Evolutionary conservation across 2,888 invertebrate genomes (phyloP), one percentile per base, ranked within the genome.

Genomic region (Leptinotarsa haldemani): DNA sequence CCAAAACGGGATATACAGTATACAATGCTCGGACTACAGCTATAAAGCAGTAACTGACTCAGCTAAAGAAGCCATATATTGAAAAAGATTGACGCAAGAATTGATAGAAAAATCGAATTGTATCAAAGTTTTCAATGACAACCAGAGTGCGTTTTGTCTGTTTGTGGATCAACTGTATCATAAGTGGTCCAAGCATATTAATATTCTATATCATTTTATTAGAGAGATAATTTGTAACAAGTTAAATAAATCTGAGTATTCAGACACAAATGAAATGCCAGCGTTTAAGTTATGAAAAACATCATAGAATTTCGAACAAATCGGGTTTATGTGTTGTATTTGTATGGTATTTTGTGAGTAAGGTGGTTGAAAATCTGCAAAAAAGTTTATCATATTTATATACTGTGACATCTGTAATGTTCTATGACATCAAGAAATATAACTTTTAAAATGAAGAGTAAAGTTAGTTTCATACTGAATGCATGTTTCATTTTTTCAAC

Each of bases 31-130:
- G n/a, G n/a, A n/a, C n/a, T n/a, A n/a, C n/a, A n/a, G n/a, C n/a
- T n/a, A n/a, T n/a, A n/a, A n/a, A n/a, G n/a, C n/a, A n/a, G n/a
- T 82, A 61, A 67, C 79, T 13, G 82, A 83, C 40, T 81, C 79
- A 30, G 65, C 79, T 56, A 81, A 78, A 70, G 81, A 83, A 64
- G 79, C 78, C 5, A 68, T 73, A 22, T 77, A 77, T 70, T 69
- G 72, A 4, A n/a, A 18, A 20, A 20, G 13, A 13, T 7, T 53
- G 53, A 12, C 22, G 5, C 1, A 9, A 18, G 20, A 53, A 53
- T 18, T 20, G 3, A 53, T 13, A 20, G 53, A 12, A 0, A 22
- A 9, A 3, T n/a, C 52, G n/a, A 18, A 18, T 18, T 18, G n/a
- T 53, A 18, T 53, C n/a, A 5, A 4, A 4, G 3, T 53, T 18